Evolutionary conservation across 1,140 invertebrate species (phyloP), one percentile per base, ranked within the genome.

Genomic region (Drosophila takahashii): DNA sequence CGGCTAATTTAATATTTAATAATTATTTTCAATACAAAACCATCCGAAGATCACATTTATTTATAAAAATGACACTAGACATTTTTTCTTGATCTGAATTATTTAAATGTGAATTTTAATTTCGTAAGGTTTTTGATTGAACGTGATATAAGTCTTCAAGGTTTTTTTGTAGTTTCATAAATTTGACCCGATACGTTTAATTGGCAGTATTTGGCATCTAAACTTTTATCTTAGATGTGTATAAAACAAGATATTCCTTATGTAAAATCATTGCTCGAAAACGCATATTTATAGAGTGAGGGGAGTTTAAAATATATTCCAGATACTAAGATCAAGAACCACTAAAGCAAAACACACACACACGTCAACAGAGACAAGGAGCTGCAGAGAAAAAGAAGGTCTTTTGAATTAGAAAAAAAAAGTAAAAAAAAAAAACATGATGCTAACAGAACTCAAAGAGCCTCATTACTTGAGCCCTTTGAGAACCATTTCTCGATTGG

Each of bases 321-420:
- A 71, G 56, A 83, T 53, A 59, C 37, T 27, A 75, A 41, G 52
- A 51, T 45, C 36, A 65, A 75, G 65, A 84, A 76, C 45, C 53
- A 61, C 59, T 76, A 86, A 76, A 79, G 66, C 61, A 73, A 66
- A 72, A 75, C 52, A 64, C 37, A 77, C 77, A 87, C 83, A 89
- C 84, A 89, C 85, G 84, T 84, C 84, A 89, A 89, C 79, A 36
- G 60, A 80, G 85, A 67, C 84, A 90, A 78, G 64, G 80, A 89
- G 50, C 79, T 89, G 84, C 34, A 70, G 84, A 62, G 29, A 64
- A 67, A 42, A 29, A 58, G 26, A 83, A 58, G 18, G 13, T 37
- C 66, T 51, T 70, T n/a, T 15, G 18, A 54, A 61, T 83, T 83
- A 73, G 42, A 11, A 51, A 56, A 53, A 42, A 45, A 42, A 22